A percentile compares a stretch with the other conserved stretches of the same genome.
Conservation (phyloP, 2,888 invertebrate species). For the Ischnura elegans region DNA sequence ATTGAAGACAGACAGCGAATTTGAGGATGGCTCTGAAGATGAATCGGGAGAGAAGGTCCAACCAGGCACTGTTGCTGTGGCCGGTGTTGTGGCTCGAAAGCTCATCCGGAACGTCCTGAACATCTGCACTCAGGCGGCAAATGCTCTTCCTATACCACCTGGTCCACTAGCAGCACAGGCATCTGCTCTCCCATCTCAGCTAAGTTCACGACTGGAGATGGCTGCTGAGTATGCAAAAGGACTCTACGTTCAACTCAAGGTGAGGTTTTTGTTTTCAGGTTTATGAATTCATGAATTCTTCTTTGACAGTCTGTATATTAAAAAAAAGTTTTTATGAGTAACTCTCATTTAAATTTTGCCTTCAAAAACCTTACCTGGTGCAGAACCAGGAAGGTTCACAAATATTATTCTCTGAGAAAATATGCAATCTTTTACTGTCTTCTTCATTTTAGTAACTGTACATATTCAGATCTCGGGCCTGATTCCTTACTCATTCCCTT, state of each 20-base stretch:
- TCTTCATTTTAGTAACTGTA: too few species aligned
- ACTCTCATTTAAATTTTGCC: too few species aligned
- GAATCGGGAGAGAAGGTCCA: not conserved
- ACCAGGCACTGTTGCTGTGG: constrained; percentile 41
- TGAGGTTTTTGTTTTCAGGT: constrained; percentile 13
- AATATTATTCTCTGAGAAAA: too few species aligned
- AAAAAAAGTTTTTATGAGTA: too few species aligned
- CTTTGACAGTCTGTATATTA: too few species aligned
- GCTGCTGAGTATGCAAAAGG: constrained; percentile 61
- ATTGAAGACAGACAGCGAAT: constrained; percentile 10
- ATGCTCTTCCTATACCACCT: constrained; percentile 44
- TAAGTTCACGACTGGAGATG: constrained; percentile 30
- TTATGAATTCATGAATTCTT: too few species aligned
- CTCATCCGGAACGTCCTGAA: constrained; percentile 52
- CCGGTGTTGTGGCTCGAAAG: constrained; percentile 41
- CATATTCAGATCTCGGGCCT: too few species aligned
- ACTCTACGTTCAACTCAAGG: constrained; percentile 63
- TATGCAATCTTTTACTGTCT: too few species aligned
- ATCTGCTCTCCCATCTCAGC: constrained; percentile 29
- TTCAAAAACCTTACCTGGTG: too few species aligned
- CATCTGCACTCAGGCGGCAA: constrained; percentile 62
- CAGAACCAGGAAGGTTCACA: too few species aligned
- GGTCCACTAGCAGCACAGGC: constrained; percentile 40
- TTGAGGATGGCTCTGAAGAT: constrained; percentile 7
- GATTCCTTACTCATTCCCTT: too few species aligned